Percentiles rank a stretch among this genome's conserved stretches.
phyloP scores from a whole-genome alignment of 1,140 invertebrate genomes.

The Papilio aristodemus region DNA sequence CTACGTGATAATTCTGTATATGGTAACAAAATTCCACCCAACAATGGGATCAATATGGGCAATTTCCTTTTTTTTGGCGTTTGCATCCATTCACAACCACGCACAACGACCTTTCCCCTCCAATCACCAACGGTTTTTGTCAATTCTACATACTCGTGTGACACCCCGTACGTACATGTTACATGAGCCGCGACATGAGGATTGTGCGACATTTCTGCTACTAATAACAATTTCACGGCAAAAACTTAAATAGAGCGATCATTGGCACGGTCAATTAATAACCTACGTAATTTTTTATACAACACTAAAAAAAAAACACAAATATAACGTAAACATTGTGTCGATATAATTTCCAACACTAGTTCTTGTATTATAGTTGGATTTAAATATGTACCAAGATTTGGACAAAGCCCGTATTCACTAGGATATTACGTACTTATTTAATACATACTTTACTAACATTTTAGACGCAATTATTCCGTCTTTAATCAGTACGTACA shows the following conservation, averaged over 20 bases:
- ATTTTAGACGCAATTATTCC: too few relatives aligned
- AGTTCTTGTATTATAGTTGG: too few relatives aligned
- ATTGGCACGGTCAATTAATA: neutral
- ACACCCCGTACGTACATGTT: neutral
- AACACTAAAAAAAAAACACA: too few relatives aligned
- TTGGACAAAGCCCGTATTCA: too few relatives aligned
- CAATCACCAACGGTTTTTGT: constrained; percentile 7
- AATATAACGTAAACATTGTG: too few relatives aligned
- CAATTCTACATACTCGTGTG: constrained; percentile 4
- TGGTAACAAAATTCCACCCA: too few relatives aligned
- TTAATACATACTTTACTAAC: too few relatives aligned
- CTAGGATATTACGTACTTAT: too few relatives aligned
- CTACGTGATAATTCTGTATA: too few relatives aligned
- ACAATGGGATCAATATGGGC: neutral
- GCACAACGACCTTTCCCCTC: neutral
- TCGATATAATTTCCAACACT: too few relatives aligned
- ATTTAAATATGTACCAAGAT: too few relatives aligned
- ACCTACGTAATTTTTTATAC: too few relatives aligned
- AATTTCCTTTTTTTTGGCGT: neutral
- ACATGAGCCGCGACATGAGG: neutral
- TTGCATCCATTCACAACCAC: neutral
- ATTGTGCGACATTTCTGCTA: constrained; percentile 15
- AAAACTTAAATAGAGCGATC: neutral
- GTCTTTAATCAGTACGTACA: neutral
- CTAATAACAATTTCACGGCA: constrained; percentile 11